Percentiles rank a stretch among this genome's conserved stretches.
phyloP scores from a whole-genome alignment of 92 coral and sea anemone genomes.

The Palythoa grandiflora region DNA sequence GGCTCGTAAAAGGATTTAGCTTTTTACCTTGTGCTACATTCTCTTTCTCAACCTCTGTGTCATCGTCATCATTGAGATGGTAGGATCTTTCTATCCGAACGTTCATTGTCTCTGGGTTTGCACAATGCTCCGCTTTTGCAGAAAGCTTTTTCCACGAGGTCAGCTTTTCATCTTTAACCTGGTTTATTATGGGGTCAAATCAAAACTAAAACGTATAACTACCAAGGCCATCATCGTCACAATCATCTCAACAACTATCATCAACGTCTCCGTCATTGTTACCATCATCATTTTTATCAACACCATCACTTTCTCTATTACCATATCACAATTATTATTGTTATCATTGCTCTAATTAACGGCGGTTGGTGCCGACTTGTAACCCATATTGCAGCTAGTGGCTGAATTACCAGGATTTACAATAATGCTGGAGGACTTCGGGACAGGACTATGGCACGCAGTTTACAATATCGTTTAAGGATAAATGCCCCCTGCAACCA shows the following conservation, averaged over 20 bases:
- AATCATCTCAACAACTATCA: background rate
- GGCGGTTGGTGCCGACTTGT: too few species aligned
- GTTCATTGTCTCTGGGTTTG: slow-evolving; percentile 91
- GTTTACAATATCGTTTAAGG: too few species aligned
- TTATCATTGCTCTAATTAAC: background rate
- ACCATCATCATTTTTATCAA: background rate
- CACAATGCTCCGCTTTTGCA: slow-evolving; percentile 85
- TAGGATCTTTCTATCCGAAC: slow-evolving; percentile 89
- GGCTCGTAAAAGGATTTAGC: too few species aligned
- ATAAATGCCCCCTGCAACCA: too few species aligned
- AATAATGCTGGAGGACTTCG: too few species aligned
- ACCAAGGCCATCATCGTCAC: background rate
- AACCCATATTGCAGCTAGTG: too few species aligned
- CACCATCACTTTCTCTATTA: background rate
- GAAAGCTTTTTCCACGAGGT: slow-evolving; percentile 95
- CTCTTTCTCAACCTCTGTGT: slow-evolving; percentile 92
- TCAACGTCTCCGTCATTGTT: background rate
- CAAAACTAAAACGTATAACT: background rate
- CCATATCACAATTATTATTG: background rate
- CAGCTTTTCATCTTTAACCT: slow-evolving; percentile 95
- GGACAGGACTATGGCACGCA: background rate
- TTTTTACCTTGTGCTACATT: slow-evolving; percentile 90
- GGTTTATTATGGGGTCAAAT: background rate
- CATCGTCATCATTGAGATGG: slow-evolving; percentile 94
- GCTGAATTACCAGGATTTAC: too few species aligned